Evolutionary conservation across 2,888 invertebrate genomes (phyloP), one percentile per base, ranked within the genome.

Genomic region (Nysson spinosus): DNA sequence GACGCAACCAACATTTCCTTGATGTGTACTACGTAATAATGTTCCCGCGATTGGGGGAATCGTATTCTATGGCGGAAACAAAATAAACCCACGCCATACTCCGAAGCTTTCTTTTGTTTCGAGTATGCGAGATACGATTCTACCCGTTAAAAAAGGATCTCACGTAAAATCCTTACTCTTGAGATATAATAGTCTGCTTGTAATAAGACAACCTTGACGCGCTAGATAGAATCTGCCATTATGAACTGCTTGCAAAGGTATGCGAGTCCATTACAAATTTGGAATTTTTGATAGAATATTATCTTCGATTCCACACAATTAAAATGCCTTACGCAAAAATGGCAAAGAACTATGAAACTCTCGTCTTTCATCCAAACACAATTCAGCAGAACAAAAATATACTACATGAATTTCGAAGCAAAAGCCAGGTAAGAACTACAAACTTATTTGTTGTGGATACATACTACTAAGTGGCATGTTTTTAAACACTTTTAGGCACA

Each of bases 251-350:
- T 12, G 14, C 9, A 19, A 11, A 30, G 35, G 22, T 44, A 17
- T 14, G 28, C 6, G 14, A 42, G 11, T 32, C n/a, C n/a, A 42
- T 52, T 19, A 1, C 14, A 20, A 28, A n/a, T n/a, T n/a, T n/a
- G n/a, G n/a, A n/a, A n/a, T n/a, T n/a, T n/a, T n/a, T n/a, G n/a
- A n/a, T n/a, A n/a, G n/a, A n/a, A n/a, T n/a, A n/a, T n/a, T n/a
- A n/a, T n/a, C n/a, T n/a, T n/a, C n/a, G n/a, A n/a, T n/a, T n/a
- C n/a, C n/a, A n/a, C n/a, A n/a, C n/a, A n/a, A n/a, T n/a, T n/a
- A n/a, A n/a, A n/a, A n/a, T n/a, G n/a, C n/a, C n/a, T n/a, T 61
- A 14, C 50, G 49, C 28, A 56, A 78, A 77, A 77, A 82, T 82
- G 82, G 76, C 80, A 49, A 77, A 51, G 43, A 64, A 51, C n/a